Conservation (phyloP, 2,113 vertebrate species). For the Limnothrissa miodon region DNA sequence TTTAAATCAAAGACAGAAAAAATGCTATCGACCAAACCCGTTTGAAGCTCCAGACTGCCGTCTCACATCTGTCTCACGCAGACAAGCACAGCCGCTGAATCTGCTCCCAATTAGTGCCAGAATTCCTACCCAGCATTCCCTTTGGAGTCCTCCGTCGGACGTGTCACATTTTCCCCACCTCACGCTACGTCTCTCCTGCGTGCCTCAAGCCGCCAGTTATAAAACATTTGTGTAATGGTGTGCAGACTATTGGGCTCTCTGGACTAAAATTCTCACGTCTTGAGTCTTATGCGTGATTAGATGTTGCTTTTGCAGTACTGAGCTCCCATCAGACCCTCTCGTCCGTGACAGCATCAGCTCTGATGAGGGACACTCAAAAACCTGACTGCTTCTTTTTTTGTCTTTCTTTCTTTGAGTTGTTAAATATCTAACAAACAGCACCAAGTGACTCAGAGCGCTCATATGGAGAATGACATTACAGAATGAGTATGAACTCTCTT, state of each 20-base stretch:
- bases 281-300: neutral
- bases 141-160: slow-evolving; percentile 42
- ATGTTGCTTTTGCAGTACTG: slow-evolving; percentile 43
- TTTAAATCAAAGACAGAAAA: neutral
- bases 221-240: slow-evolving; percentile 58
- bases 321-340: slow-evolving; percentile 54
- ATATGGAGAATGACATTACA: neutral
- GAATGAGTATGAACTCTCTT: neutral
- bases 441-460: neutral
- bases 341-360: slow-evolving; percentile 53
- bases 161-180: slow-evolving; percentile 50
- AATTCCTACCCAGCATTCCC: slow-evolving; percentile 52
- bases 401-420: slow-evolving; percentile 16
- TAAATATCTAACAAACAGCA: neutral
- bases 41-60: neutral
- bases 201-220: slow-evolving; percentile 49
- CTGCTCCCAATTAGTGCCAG: slow-evolving; percentile 51
- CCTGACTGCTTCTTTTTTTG: slow-evolving; percentile 51
- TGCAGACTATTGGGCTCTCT: slow-evolving; percentile 49
- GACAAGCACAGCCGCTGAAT: slow-evolving; percentile 38
- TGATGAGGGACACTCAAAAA: slow-evolving; percentile 52
- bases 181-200: slow-evolving; percentile 24
- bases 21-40: neutral
- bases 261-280: neutral
- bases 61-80: neutral